Percentiles rank a stretch among this genome's conserved stretches.
Conservation (phyloP, 2,888 invertebrate genomes). For the Scrobipalpa atriplicella region DNA sequence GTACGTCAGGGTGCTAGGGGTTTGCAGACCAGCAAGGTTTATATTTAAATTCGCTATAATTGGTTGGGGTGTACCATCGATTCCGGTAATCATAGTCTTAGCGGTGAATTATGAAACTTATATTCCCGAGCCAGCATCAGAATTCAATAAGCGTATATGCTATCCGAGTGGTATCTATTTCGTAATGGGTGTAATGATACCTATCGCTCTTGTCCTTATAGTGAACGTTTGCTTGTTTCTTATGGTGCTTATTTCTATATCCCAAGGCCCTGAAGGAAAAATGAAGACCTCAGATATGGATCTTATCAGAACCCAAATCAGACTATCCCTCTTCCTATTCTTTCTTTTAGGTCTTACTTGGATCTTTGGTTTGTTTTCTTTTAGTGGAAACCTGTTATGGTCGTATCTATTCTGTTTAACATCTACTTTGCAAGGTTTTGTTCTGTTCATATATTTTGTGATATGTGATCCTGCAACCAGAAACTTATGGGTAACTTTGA, state of each 20-base stretch:
- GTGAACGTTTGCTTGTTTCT: constrained; percentile 81
- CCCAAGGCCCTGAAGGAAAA: constrained; percentile 76
- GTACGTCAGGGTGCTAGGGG: constrained; percentile 86
- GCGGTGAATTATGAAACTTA: constrained; percentile 73
- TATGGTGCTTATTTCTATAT: constrained; percentile 79
- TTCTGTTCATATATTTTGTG: constrained; percentile 84
- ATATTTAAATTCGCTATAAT: constrained; percentile 84
- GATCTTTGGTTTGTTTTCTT: constrained; percentile 83
- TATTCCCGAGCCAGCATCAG: constrained; percentile 52
- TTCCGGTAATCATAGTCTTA: constrained; percentile 79
- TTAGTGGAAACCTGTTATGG: constrained; percentile 75
- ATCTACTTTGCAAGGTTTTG: constrained; percentile 84
- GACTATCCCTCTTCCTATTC: constrained; percentile 82
- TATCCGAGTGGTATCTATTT: constrained; percentile 80
- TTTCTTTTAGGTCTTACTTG: constrained; percentile 84
- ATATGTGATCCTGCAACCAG: constrained; percentile 80
- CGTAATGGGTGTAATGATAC: constrained; percentile 76
- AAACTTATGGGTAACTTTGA: constrained; percentile 75
- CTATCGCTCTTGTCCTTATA: constrained; percentile 76
- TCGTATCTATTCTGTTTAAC: constrained; percentile 85
- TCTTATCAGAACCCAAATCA: constrained; percentile 75
- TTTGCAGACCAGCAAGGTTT: constrained; percentile 81
- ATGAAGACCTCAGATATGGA: constrained; percentile 67
- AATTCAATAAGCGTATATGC: constrained; percentile 61
- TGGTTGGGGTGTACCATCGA: constrained; percentile 85